Percentiles rank a stretch among this genome's conserved stretches.
Evolutionary conservation across 1,140 invertebrate species (phyloP).

Genomic region (Brachionus asplanchnoidis): DNA sequence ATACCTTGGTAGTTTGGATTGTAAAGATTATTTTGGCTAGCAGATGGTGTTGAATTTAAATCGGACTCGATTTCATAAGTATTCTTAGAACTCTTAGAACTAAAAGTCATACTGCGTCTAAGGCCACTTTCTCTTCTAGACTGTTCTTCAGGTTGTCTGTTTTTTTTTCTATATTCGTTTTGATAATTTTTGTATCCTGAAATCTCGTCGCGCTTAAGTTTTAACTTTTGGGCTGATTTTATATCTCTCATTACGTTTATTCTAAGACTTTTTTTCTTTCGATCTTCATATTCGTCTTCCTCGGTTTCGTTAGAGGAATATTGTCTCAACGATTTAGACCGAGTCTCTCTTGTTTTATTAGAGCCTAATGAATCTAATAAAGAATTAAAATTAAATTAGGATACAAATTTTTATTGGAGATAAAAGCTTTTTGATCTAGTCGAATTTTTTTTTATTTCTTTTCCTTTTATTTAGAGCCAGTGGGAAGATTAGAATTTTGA

Average conservation of each 20-base stretch:
- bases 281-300: neutral
- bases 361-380: neutral
- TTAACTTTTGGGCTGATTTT: slow-evolving; percentile 23
- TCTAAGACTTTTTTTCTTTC: neutral
- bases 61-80: neutral
- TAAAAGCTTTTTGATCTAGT: neutral
- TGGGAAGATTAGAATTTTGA: too few relatives aligned
- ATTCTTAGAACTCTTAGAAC: neutral
- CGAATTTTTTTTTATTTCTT: neutral
- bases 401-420: neutral
- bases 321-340: neutral
- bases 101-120: slow-evolving; percentile 8
- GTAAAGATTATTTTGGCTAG: slow-evolving; percentile 4
- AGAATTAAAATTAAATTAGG: too few relatives aligned
- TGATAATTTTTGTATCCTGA: neutral
- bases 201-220: neutral
- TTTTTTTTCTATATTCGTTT: neutral
- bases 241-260: slow-evolving; percentile 35
- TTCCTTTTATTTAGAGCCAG: too few relatives aligned
- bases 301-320: slow-evolving; percentile 14
- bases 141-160: neutral
- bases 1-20: slow-evolving; percentile 1
- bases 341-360: neutral
- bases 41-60: slow-evolving; percentile 15
- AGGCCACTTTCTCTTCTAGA: neutral